Conservation (phyloP, 2,888 invertebrate species). For the Trilocha varians region DNA sequence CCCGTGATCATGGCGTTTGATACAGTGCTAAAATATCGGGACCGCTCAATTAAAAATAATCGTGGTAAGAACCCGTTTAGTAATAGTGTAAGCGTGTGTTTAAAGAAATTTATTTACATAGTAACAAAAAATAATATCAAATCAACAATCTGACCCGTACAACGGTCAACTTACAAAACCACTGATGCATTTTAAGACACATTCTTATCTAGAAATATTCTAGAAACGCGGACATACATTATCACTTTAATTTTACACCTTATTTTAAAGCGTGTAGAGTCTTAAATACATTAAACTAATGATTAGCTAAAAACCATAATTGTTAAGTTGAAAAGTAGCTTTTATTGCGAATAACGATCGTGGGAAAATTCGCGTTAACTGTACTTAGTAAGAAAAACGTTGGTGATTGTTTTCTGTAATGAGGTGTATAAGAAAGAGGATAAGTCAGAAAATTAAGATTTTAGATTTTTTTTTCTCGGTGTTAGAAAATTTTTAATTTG, state of each 20-base stretch:
- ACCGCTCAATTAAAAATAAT: too few species aligned
- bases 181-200: neutral
- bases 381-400: conserved; percentile 44
- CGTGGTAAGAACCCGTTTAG: too few species aligned
- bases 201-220: neutral
- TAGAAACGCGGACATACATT: neutral
- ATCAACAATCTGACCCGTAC: neutral
- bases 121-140: neutral
- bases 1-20: too few species aligned
- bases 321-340: too few species aligned
- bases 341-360: conserved; percentile 46
- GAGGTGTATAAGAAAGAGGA: conserved; percentile 4
- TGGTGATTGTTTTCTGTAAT: conserved; percentile 34
- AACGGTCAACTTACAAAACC: neutral
- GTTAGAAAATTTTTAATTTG: too few species aligned
- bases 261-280: neutral
- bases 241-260: neutral
- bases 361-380: conserved; percentile 55
- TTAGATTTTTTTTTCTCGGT: too few species aligned
- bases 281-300: neutral
- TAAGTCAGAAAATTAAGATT: conserved; percentile 9
- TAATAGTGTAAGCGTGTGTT: too few species aligned
- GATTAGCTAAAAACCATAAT: too few species aligned
- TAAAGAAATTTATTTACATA: too few species aligned
- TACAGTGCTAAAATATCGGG: too few species aligned